A percentile compares a stretch with the other conserved stretches of the same genome.
These are phyloP conservation scores for Sylvia atricapilla DNA, from an alignment of 2,113 vertebrate genomes.

Conservation along the genomic window DNA sequence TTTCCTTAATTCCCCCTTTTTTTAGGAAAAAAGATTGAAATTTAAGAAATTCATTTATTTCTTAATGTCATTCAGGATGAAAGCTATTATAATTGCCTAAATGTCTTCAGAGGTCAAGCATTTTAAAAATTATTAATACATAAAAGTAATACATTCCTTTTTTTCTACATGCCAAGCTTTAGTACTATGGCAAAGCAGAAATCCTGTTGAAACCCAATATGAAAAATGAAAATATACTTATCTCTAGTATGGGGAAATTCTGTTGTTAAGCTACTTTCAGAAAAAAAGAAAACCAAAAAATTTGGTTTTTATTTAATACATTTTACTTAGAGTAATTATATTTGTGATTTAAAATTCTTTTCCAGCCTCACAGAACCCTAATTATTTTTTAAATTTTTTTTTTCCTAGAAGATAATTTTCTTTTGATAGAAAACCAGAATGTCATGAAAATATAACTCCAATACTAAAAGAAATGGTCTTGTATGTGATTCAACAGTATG, in stretches of 20 bases:
- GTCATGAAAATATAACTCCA: background rate
- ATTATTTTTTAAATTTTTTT: background rate
- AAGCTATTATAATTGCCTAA: background rate
- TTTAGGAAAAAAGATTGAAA: accelerated
- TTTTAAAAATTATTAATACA: background rate
- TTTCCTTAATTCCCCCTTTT: background rate
- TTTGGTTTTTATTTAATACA: background rate
- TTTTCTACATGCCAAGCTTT: background rate
- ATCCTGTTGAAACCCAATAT: background rate
- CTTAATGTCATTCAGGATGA: background rate
- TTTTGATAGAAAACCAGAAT: background rate
- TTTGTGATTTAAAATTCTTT: background rate
- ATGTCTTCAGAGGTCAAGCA: background rate
- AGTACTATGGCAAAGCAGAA: background rate
- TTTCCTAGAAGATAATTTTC: background rate
- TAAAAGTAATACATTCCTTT: background rate
- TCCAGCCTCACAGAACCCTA: background rate
- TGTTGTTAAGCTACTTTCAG: background rate
- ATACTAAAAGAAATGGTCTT: background rate
- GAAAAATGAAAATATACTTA: background rate
- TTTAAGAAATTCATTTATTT: background rate
- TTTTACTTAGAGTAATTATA: background rate
- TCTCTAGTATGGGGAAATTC: background rate
- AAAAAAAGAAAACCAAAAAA: background rate
- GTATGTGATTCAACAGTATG: background rate